These are phyloP conservation scores for Stomatorhinus walkeri DNA, from an alignment of 2,797 vertebrate genomes.

Conservation along the genomic window DNA sequence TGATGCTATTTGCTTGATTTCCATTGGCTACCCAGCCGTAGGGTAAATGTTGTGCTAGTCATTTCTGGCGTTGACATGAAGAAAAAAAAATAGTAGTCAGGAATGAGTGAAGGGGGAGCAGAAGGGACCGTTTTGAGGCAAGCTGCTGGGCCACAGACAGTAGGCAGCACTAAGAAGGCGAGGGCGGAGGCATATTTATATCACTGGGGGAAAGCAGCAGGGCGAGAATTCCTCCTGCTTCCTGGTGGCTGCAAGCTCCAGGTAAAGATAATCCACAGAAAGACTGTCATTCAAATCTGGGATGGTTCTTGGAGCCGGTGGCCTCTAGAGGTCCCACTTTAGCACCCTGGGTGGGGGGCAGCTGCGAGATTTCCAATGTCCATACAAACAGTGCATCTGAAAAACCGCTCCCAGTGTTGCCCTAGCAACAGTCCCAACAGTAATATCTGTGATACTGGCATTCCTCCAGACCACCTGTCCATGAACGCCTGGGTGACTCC, in stretches of 20 bases:
- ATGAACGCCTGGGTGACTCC: neutral
- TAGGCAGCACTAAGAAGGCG: neutral
- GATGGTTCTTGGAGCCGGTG: neutral
- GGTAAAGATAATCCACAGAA: neutral
- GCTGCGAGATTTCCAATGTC: neutral
- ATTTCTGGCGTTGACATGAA: neutral
- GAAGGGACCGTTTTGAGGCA: neutral
- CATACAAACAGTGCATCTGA: neutral
- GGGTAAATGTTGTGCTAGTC: neutral
- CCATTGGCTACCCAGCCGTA: neutral
- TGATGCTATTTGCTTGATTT: neutral
- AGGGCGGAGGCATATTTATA: slow-evolving; percentile 3
- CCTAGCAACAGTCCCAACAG: slow-evolving; percentile 2
- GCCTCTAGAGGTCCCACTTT: neutral
- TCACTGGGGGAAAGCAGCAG: neutral
- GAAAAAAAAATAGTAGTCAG: neutral
- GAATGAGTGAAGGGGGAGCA: neutral
- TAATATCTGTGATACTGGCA: slow-evolving; percentile 16
- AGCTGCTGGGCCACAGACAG: neutral
- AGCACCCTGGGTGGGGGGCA: neutral
- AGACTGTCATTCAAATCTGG: neutral
- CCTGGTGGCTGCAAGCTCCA: neutral
- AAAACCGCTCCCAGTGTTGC: neutral
- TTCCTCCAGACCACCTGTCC: neutral
- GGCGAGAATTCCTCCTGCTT: neutral